A percentile compares a stretch with the other conserved stretches of the same genome.
Evolutionary conservation across 2,113 vertebrate species (phyloP).

Genomic region (Panthera tigris): DNA sequence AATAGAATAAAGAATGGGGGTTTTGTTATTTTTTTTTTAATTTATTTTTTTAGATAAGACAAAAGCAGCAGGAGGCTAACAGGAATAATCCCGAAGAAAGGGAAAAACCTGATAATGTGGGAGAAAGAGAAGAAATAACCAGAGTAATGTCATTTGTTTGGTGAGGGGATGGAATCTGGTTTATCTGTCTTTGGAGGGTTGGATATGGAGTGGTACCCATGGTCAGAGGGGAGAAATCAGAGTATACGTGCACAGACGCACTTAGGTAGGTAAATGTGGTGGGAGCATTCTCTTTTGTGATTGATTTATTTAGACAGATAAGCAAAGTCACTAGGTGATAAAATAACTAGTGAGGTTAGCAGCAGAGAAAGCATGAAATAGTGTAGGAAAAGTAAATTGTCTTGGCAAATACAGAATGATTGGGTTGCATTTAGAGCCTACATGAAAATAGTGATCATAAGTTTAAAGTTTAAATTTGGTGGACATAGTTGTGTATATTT

Average conservation of each 20-base stretch:
- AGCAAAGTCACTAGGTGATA: neutral
- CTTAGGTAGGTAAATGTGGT: neutral
- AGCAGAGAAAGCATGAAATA: neutral
- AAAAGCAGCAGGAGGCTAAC: neutral
- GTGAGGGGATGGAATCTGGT: neutral
- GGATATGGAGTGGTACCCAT: neutral
- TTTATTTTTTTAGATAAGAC: neutral
- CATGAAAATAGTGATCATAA: neutral
- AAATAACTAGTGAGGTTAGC: neutral
- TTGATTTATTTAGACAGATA: slow-evolving; percentile 24
- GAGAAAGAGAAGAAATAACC: neutral
- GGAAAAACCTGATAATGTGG: neutral
- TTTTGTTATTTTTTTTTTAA: neutral
- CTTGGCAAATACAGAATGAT: neutral
- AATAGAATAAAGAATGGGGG: neutral
- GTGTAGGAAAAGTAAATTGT: neutral
- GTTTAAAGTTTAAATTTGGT: slow-evolving; percentile 37
- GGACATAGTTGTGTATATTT: neutral
- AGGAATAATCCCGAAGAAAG: slow-evolving; percentile 12
- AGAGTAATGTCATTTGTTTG: neutral
- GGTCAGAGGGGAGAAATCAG: neutral
- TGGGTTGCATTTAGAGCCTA: neutral
- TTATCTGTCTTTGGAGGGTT: neutral
- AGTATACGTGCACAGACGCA: neutral
- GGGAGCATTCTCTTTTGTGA: neutral